phyloP scores from a whole-genome alignment of 2,888 invertebrate genomes.

The Penaeus monodon region DNA sequence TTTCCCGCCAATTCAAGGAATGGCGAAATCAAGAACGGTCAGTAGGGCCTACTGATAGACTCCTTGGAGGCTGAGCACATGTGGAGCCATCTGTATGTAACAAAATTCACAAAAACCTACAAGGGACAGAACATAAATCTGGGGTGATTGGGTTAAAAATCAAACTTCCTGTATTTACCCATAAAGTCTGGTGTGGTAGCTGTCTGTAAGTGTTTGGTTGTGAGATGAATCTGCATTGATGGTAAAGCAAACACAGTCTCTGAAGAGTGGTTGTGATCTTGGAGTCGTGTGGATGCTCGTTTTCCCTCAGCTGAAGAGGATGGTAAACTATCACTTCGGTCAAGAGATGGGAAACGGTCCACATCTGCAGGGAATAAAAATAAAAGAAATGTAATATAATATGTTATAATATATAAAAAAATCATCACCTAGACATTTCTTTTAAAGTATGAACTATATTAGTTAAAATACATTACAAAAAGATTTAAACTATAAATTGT shows the following conservation, averaged over 20 bases:
- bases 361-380: slow-evolving; percentile 71
- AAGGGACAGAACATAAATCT: no score
- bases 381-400: slow-evolving; percentile 25
- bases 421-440: no score
- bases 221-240: slow-evolving; percentile 89
- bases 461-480: neutral
- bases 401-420: neutral
- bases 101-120: no score
- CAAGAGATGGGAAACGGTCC: slow-evolving; percentile 90
- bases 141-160: no score
- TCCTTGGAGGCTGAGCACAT: no score
- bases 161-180: slow-evolving; percentile 69
- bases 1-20: no score
- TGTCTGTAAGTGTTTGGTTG: slow-evolving; percentile 91
- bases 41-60: no score
- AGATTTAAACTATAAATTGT: slow-evolving; percentile 73
- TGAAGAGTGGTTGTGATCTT: slow-evolving; percentile 84
- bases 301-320: slow-evolving; percentile 61
- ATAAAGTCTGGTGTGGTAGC: slow-evolving; percentile 78
- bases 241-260: slow-evolving; percentile 98
- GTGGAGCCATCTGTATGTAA: no score
- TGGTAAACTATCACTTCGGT: slow-evolving; percentile 71
- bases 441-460: no score
- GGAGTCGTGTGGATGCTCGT: slow-evolving; percentile 74
- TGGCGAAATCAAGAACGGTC: no score